Evolutionary conservation across 2,113 vertebrate genomes (phyloP), one percentile per base, ranked within the genome.

Genomic region (Egretta garzetta): DNA sequence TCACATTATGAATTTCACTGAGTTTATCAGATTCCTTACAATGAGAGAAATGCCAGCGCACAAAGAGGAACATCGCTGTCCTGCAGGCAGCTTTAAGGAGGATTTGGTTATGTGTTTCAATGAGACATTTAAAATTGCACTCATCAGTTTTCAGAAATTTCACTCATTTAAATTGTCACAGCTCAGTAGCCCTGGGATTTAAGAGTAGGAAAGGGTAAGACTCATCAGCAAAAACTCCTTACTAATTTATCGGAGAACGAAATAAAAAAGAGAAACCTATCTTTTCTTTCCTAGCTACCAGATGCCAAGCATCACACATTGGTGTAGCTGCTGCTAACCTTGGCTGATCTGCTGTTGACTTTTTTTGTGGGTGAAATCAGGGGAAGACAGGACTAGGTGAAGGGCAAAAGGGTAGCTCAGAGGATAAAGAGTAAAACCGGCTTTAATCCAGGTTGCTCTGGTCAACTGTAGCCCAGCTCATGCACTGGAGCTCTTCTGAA

Each of bases 121-220:
- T 41, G 55, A 97, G 95, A 96, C 90, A 80, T 93, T 98, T 94
- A 96, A 98, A 98, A 95, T 95, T 91, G 92, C 94, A 72, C 95
- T 98, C 97, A 98, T 98, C 96, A 93, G 86, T 97, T 98, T 97
- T 96, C 87, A 73, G 86, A 98, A 98, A 97, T 97, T 95, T 97
- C 91, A 74, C n/a, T 98, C 93, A 97, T 98, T 98, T 97, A 97
- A 94, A 97, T 96, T 97, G 97, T 97, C 93, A 97, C 94, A 96
- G 93, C 84, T 98, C 96, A 94, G 81, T 91, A 97, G 86, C 87
- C 80, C 66, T 90, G 96, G 90, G 96, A 97, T 97, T 97, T 97
- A 96, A 96, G 82, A 82, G 50, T 53, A 90, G 84, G 81, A 95
- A 96, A 96, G 71, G 58, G 41, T 93, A 94, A 97, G 68, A 33